These are phyloP conservation scores for Xerus rutilus DNA, from an alignment of 2,797 vertebrate genomes.

Conservation along the genomic window DNA sequence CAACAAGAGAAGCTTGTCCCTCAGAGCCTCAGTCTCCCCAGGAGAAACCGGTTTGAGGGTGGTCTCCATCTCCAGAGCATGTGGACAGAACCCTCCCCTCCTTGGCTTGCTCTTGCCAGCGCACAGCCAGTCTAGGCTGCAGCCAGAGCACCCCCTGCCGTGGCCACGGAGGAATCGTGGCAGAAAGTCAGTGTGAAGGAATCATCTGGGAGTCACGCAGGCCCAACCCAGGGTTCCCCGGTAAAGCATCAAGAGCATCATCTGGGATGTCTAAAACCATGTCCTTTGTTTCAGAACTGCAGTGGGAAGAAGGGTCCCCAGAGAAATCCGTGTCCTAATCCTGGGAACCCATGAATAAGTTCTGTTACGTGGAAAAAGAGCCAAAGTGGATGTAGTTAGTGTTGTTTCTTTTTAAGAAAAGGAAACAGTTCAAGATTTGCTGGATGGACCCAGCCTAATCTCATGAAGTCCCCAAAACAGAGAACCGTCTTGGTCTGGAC, in stretches of 20 bases:
- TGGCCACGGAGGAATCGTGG: background rate
- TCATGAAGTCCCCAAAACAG: background rate
- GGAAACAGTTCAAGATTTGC: background rate
- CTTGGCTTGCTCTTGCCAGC: background rate
- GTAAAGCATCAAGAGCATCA: background rate
- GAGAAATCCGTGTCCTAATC: background rate
- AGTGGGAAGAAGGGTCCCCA: background rate
- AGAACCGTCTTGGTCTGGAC: background rate
- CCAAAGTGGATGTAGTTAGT: background rate
- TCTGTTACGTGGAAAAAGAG: background rate
- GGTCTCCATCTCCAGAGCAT: background rate
- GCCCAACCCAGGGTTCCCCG: background rate
- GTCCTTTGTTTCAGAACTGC: background rate
- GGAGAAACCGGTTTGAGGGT: background rate
- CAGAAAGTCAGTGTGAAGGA: too few species aligned
- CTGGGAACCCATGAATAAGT: fast-evolving
- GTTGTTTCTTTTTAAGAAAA: background rate
- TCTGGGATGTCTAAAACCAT: fast-evolving
- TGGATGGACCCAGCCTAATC: fast-evolving
- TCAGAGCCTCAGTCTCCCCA: background rate
- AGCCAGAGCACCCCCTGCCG: too few species aligned
- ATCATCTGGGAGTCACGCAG: fast-evolving
- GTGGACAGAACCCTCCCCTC: too few species aligned
- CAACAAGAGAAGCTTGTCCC: background rate
- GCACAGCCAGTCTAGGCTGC: fast-evolving